phyloP scores from a whole-genome alignment of 2,113 vertebrate species.

The Spea multiplicata region DNA sequence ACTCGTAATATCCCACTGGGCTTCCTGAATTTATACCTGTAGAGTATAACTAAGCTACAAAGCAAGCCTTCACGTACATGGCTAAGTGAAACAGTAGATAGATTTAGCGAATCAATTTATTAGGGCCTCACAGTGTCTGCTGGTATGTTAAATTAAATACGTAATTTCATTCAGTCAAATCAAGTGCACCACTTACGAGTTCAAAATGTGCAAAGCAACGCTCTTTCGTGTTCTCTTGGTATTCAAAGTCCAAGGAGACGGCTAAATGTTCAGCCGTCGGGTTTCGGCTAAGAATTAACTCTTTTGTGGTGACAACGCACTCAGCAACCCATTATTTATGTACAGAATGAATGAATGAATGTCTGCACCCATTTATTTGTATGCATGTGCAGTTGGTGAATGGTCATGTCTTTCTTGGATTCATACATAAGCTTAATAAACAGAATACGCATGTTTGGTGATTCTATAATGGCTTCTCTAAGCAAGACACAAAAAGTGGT shows the following conservation, averaged over 20 bases:
- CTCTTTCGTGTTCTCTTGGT: not conserved
- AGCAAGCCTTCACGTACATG: not conserved
- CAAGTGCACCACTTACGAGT: not conserved
- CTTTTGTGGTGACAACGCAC: too few species aligned
- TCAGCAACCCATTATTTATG: too few species aligned
- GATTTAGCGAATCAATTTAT: constrained; percentile 25
- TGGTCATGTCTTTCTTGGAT: too few species aligned
- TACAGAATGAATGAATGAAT: too few species aligned
- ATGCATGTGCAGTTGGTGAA: too few species aligned
- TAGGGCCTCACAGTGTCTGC: not conserved
- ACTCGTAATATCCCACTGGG: not conserved
- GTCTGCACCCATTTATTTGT: too few species aligned
- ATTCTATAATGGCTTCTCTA: too few species aligned
- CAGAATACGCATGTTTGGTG: too few species aligned
- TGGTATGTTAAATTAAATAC: not conserved
- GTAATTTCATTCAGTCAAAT: constrained; percentile 24
- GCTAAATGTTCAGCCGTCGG: not conserved
- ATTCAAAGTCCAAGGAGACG: not conserved
- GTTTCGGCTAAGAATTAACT: too few species aligned
- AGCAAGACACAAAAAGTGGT: too few species aligned
- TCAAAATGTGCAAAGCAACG: not conserved
- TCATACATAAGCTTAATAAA: too few species aligned
- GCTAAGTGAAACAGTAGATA: not conserved
- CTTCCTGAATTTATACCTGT: not conserved
- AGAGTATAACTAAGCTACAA: not conserved